phyloP scores from a whole-genome alignment of 2,797 vertebrate genomes.

The Muscicapa comitata region DNA sequence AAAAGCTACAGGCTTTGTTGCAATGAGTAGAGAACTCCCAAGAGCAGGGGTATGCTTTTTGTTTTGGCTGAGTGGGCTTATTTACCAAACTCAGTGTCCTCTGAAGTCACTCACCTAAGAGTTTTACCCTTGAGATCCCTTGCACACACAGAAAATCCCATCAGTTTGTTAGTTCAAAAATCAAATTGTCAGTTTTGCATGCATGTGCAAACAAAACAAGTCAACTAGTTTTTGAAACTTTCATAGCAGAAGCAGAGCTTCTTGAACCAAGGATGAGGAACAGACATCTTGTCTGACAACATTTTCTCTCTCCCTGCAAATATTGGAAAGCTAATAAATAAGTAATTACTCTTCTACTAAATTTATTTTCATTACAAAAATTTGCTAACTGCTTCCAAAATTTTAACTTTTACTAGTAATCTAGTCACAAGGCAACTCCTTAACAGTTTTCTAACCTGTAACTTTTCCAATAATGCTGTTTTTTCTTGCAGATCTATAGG shows the following conservation, averaged over 20 bases:
- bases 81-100: background rate
- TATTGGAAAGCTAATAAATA: background rate
- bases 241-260: background rate
- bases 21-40: background rate
- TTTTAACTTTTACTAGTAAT: background rate
- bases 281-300: background rate
- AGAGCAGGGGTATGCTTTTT: background rate
- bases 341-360: background rate
- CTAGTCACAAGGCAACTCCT: background rate
- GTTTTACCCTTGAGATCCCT: background rate
- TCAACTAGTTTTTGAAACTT: background rate
- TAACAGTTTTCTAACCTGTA: background rate
- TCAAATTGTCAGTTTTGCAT: background rate
- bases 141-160: background rate
- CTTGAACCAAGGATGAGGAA: background rate
- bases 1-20: background rate
- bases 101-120: background rate
- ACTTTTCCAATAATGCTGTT: background rate
- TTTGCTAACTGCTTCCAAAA: background rate
- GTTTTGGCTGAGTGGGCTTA: background rate
- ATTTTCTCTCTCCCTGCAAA: background rate
- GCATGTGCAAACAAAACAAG: background rate
- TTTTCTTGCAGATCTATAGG: background rate
- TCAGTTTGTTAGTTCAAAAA: background rate
- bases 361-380: background rate